A percentile compares a stretch with the other conserved stretches of the same genome.
Evolutionary conservation across 2,888 invertebrate species (phyloP).

Genomic region (Polydrusus tereticollis): DNA sequence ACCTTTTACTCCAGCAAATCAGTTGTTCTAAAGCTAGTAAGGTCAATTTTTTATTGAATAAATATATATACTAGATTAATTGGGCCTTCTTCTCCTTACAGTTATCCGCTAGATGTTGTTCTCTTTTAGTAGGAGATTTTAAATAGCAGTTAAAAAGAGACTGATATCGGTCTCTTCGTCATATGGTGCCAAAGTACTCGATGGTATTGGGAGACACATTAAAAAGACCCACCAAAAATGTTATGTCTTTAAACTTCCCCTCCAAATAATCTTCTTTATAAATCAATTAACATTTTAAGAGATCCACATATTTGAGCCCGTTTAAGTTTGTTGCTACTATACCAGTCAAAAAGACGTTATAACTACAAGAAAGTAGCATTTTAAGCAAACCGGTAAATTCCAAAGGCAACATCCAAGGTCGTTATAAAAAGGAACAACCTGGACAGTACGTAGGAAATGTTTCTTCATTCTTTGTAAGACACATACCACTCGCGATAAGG

Average conservation of each 20-base stretch:
- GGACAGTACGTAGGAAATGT: conserved; percentile 20
- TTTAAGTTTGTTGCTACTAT: conserved; percentile 7
- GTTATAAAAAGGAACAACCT: conserved; percentile 9
- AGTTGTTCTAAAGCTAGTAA: no score
- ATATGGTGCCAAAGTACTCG: conserved; percentile 5
- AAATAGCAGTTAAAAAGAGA: not conserved
- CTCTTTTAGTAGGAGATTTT: not conserved
- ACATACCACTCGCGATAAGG: conserved; percentile 15
- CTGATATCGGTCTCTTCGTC: not conserved
- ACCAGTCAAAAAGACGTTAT: conserved; percentile 26
- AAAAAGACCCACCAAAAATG: conserved; percentile 6
- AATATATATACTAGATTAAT: no score
- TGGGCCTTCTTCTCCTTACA: no score
- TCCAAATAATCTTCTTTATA: not conserved
- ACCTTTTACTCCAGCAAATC: no score
- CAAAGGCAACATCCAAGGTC: not conserved
- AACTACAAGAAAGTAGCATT: conserved; percentile 23
- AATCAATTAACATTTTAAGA: not conserved
- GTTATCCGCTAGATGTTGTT: no score
- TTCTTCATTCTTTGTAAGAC: conserved; percentile 23
- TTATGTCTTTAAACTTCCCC: not conserved
- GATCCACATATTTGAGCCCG: conserved; percentile 3
- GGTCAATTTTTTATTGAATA: no score
- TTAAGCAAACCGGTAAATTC: conserved; percentile 24
- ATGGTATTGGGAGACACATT: conserved; percentile 11